Evolutionary conservation across 1,140 invertebrate genomes (phyloP).

Genomic region (Panulirus ornatus): DNA sequence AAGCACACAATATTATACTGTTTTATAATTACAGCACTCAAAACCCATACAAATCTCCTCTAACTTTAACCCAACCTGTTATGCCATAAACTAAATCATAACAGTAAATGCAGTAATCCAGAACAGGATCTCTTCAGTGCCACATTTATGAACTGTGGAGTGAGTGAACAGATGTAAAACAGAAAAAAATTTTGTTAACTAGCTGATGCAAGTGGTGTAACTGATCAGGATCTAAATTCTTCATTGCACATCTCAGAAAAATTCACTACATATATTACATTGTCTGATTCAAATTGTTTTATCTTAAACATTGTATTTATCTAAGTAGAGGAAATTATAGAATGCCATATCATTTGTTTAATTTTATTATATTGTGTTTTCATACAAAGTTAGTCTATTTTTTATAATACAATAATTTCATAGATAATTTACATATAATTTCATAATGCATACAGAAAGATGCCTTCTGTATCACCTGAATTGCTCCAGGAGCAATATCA

Average conservation of each 20-base stretch:
- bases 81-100: too few species aligned
- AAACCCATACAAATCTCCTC: too few species aligned
- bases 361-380: slow-evolving; percentile 53
- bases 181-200: neutral
- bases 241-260: neutral
- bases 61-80: too few species aligned
- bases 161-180: too few species aligned
- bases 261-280: neutral
- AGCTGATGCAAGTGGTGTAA: neutral
- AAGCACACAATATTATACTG: too few species aligned
- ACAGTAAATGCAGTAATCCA: too few species aligned
- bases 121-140: too few species aligned
- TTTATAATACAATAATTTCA: slow-evolving; percentile 43
- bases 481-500: slow-evolving; percentile 14
- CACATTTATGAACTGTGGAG: too few species aligned
- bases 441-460: slow-evolving; percentile 60
- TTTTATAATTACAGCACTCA: too few species aligned
- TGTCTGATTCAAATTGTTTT: neutral
- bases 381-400: slow-evolving; percentile 62
- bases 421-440: slow-evolving; percentile 46
- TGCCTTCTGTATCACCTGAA: slow-evolving; percentile 58
- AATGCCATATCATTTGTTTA: slow-evolving; percentile 37
- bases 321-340: neutral
- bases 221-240: neutral
- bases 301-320: neutral